Evolutionary conservation across 2,113 vertebrate genomes (phyloP), one percentile per base, ranked within the genome.

Genomic region (Noturus placidus): DNA sequence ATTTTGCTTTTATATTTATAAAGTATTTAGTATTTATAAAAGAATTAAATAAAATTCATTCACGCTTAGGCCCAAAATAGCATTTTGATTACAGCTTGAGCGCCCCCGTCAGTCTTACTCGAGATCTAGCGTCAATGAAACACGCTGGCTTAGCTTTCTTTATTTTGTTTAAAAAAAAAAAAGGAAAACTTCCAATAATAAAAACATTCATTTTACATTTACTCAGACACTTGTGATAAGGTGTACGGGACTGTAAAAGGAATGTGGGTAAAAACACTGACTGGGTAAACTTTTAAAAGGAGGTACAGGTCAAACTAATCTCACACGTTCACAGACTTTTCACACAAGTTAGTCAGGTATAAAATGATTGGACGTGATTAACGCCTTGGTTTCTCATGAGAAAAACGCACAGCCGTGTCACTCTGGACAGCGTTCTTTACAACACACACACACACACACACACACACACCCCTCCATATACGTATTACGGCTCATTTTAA

Each of bases 191-290:
- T 93, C 17, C 38, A 70, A 92, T 94, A 90, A 93, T 91, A 95
- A 87, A 87, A 88, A 63, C 81, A 63, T 42, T 61, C 87, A 92
- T 94, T 93, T 93, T 38, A 92, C 91, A 92, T 92, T 93, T 94
- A 94, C 94, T 94, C 94, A 90, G 94, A 91, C 90, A 94, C 94
- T 94, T 94, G 91, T 94, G 42, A 63, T 9, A 54, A 13, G 42
- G 57, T 14, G 10, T 42, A 56, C 17, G 9, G 27, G 57, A 57
- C 59, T 38, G 33, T 52, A 65, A 6, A 46, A 83, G 85, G 59
- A 82, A 57, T 80, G 85, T 56, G 38, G 52, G 96, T 95, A 96
- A 96, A 96, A 97, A 96, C 96, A 96, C 95, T 95, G 87, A 52
- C 13, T 7, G 17, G 46, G 52, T 38, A 54, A 50, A 50, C 46